Percentiles rank a stretch among this genome's conserved stretches.
Conservation (phyloP, 2,113 vertebrate genomes). For the Tyrannus savana region DNA sequence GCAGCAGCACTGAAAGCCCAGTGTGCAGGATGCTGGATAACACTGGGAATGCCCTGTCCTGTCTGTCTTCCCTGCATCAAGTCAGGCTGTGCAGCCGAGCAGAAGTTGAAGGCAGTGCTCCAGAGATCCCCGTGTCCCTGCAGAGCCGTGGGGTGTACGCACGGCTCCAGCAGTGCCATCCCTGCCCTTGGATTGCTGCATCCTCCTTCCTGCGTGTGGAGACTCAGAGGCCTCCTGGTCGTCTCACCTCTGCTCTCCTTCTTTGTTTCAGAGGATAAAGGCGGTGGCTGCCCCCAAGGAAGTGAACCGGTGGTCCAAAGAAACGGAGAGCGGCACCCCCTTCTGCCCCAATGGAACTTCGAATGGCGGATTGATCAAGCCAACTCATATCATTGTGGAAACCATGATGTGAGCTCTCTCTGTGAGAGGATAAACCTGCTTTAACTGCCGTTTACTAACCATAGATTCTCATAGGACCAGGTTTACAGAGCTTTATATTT, state of each 20-base stretch:
- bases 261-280: slow-evolving; percentile 87
- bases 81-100: not conserved
- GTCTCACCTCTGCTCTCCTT: not conserved
- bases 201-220: not conserved
- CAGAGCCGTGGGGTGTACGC: accelerated
- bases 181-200: accelerated
- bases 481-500: slow-evolving; percentile 92
- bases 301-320: slow-evolving; percentile 80
- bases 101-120: not conserved
- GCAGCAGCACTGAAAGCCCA: not conserved
- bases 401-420: slow-evolving; percentile 96
- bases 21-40: not conserved
- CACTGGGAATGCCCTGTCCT: not conserved
- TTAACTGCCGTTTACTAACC: slow-evolving; percentile 90
- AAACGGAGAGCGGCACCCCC: slow-evolving; percentile 70
- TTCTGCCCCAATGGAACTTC: slow-evolving; percentile 74
- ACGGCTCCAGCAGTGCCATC: accelerated
- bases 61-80: not conserved
- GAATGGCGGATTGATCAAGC: slow-evolving; percentile 86
- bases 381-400: slow-evolving; percentile 95
- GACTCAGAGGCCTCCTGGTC: accelerated
- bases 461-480: slow-evolving; percentile 92
- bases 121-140: accelerated
- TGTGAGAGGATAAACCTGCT: slow-evolving; percentile 84
- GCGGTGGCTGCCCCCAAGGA: slow-evolving; percentile 87